Evolutionary conservation across 1,140 invertebrate species (phyloP), one percentile per base, ranked within the genome.

Genomic region (Macrocentrus cingulum): DNA sequence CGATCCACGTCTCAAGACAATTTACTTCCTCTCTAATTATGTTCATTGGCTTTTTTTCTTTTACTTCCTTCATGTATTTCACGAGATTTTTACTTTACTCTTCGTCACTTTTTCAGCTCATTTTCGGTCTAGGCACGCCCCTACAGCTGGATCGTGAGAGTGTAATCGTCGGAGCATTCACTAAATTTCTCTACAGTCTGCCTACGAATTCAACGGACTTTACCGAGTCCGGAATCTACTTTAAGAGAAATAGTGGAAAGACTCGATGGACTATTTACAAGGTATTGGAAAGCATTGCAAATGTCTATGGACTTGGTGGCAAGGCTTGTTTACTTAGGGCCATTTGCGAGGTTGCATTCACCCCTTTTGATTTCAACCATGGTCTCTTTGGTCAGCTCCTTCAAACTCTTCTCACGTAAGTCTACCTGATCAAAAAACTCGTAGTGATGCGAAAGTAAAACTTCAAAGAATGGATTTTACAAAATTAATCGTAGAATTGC

Each of bases 101-200:
- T 23, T 4, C 36, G 8, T n/a, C 4, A 8, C 55, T 45, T 54
- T 16, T 0, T 18, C 69, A 88, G 85, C 72, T 85, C 36, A 87
- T 88, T 71, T 81, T 86, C 29, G 87, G 86, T 56, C 66, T 87
- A 37, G 86, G 86, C 61, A 81, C 87, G 22, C 87, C 87, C 1
- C 71, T 88, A 7, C 84, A 87, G 69, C 66, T 87, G 25, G 81
- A 85, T 56, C 79, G 82, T 49, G 80, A 83, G 46, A 83, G 82
- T 48, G 80, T 87, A 0, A 86, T 86, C 5, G 79, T 87, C 9
- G 86, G 86, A 2, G 79, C 81, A 1, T 85, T 87, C 32, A 76
- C 86, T 1, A 88, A 88, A 75, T 79, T 84, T 23, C 74, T 84
- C 41, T 88, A 85, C 71, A 68, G 76, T 16, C 67, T 87, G 58